Evolutionary conservation across 1,140 invertebrate genomes (phyloP), one percentile per base, ranked within the genome.

Genomic region (Helicorthomorpha holstii): DNA sequence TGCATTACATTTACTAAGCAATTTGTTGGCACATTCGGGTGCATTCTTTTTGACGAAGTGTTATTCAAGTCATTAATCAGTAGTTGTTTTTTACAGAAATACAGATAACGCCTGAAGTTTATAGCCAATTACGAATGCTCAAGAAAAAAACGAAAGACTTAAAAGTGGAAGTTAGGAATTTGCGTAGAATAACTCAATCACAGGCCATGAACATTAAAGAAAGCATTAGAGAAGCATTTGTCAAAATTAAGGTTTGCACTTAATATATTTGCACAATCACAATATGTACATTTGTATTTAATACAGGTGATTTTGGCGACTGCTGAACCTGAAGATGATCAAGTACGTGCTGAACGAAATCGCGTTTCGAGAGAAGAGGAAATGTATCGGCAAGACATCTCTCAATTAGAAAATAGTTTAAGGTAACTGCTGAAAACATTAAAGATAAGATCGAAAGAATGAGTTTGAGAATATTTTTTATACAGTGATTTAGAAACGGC

Each of bases 131-230:
- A 42, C 70, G 83, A 47, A 75, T 80, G 27, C 67, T 94, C 48
- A 85, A 91, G 60, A 90, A 90, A 63, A 86, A 88, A 64, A 84
- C 88, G 4, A 88, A 85, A 62, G 88, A 93, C 66, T 72, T 96
- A 19, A 74, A 84, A 51, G 78, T 82, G 54, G 92, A 97, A 71
- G 81, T 95, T 51, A 75, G 83, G 52, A 86, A 87, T 61, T 69
- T 97, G 23, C 73, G 90, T 2, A 75, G 89, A 16, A 81, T 92
- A 63, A 91, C 91, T 1, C 82, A 93, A 64, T 78, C 88, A 0
- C 90, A 95, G 63, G 82, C 87, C 1, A 84, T 90, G 52, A 82
- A 84, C 21, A 85, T 95, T 53, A 75, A 85, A 29, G 90, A 96
- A 64, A 82, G 87, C 51, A 87, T 97, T 50, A 76, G 84, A 55